Evolutionary conservation across 2,113 vertebrate species (phyloP).

Genomic region (Progne subis): DNA sequence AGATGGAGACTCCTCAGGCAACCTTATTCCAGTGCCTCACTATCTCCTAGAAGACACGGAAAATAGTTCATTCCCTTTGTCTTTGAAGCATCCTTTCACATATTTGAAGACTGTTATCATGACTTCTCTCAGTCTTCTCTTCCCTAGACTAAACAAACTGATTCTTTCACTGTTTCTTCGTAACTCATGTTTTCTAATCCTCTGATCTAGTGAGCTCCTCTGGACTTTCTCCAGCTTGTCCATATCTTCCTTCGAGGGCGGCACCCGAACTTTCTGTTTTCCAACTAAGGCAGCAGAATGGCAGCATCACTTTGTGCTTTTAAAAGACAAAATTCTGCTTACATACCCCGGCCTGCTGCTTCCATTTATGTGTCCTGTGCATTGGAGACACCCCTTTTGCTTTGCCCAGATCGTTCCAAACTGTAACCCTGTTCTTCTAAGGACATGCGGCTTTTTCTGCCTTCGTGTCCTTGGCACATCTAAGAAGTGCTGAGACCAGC

Average conservation of each 20-base stretch:
- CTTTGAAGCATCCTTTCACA: constrained; percentile 44
- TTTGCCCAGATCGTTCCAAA: background rate
- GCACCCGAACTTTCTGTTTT: background rate
- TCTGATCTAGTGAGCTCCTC: constrained; percentile 51
- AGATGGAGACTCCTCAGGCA: background rate
- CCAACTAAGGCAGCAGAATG: constrained; percentile 56
- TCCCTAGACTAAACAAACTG: constrained; percentile 65
- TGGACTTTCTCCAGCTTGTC: constrained; percentile 57
- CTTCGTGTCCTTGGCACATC: background rate
- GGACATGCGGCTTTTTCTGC: background rate
- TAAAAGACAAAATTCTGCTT: background rate
- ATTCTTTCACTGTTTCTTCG: constrained; percentile 42
- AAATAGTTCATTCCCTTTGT: constrained; percentile 13
- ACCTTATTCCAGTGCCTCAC: background rate
- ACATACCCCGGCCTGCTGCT: background rate
- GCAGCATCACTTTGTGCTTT: background rate
- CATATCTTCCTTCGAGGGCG: background rate
- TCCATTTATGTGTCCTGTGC: background rate
- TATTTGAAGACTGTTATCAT: constrained; percentile 51
- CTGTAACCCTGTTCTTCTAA: background rate
- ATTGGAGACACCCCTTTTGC: background rate
- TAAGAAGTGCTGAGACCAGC: background rate
- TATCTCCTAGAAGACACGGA: background rate
- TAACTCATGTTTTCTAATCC: constrained; percentile 63
- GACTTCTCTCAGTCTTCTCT: constrained; percentile 20